Evolutionary conservation across 2,888 invertebrate genomes (phyloP), one percentile per base, ranked within the genome.

Genomic region (Archaeoteleia sp.): DNA sequence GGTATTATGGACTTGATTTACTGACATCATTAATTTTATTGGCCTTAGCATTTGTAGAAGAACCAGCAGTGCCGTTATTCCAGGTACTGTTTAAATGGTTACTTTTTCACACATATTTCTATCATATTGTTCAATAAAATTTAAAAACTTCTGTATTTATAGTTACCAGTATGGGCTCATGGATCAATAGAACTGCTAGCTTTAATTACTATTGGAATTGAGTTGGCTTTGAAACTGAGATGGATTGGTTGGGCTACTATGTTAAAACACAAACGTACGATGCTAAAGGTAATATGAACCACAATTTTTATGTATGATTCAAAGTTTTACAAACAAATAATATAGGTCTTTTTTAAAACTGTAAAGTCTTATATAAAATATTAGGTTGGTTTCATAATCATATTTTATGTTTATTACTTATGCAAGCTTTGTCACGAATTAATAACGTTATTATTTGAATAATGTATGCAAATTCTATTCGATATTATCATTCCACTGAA

Each of bases 191-290:
- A 96, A 82, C 84, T 95, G 55, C 85, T 94, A 68, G 92, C 93
- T 7, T 86, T 95, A 65, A 87, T 91, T 3, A 88, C 95, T 14
- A 92, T 95, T 51, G 92, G 91, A 7, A 87, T 94, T 51, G 95
- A 95, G 82, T 86, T 95, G 53, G 90, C 91, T 34, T 87, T 95
- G 57, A 94, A 95, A 82, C 86, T 95, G 32, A 90, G 93, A 78
- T 96, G 95, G 95, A 92, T 95, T 62, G 95, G 95, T 0, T 92
- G 91, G 90, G 89, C 88, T 73, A 92, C 92, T n/a, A 93, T 95
- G 78, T 87, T 95, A 14, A 91, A 90, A 78, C 96, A 95, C 80
- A 93, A 93, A 82, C 88, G 96, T 71, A 95, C 95, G 7, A 91
- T 93, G 89, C 86, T 95, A 9, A 95, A 95, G 90, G 95, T 94